These are phyloP conservation scores for Trachelus iudaicus DNA, from an alignment of 2,888 invertebrate species.

Conservation along the genomic window DNA sequence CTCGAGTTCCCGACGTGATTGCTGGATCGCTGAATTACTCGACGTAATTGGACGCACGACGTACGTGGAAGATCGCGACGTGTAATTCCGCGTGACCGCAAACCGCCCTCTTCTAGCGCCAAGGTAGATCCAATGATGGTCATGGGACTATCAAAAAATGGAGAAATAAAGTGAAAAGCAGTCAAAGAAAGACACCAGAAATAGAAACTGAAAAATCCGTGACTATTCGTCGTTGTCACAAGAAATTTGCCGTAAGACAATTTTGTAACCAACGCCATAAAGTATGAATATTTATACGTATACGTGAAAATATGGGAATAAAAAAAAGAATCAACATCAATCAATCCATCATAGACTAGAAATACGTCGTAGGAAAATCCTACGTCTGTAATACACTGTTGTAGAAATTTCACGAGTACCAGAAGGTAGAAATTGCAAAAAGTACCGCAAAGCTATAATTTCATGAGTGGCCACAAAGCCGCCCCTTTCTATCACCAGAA, in stretches of 20 bases:
- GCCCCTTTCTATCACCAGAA: background rate
- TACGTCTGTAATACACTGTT: background rate
- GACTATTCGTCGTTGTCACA: background rate
- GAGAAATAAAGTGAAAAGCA: background rate
- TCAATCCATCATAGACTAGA: background rate
- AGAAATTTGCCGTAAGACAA: no score
- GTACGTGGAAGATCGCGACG: slow-evolving; percentile 21
- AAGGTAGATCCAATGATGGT: background rate
- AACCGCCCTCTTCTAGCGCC: slow-evolving; percentile 1
- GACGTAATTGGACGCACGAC: slow-evolving; percentile 21
- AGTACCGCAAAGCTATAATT: background rate
- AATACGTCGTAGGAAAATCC: background rate
- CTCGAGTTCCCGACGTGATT: slow-evolving; percentile 17
- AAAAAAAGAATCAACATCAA: background rate
- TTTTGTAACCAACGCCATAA: background rate
- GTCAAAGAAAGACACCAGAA: background rate
- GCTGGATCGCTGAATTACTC: slow-evolving; percentile 20
- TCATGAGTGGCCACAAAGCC: background rate
- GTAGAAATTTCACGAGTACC: background rate
- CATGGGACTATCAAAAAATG: background rate
- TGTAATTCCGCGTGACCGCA: slow-evolving; percentile 18
- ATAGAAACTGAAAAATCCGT: background rate
- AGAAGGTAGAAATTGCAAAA: background rate
- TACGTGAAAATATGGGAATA: background rate
- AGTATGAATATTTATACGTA: background rate